phyloP scores from a whole-genome alignment of 92 coral and sea anemone species.

The Zoanthus solanderi region DNA sequence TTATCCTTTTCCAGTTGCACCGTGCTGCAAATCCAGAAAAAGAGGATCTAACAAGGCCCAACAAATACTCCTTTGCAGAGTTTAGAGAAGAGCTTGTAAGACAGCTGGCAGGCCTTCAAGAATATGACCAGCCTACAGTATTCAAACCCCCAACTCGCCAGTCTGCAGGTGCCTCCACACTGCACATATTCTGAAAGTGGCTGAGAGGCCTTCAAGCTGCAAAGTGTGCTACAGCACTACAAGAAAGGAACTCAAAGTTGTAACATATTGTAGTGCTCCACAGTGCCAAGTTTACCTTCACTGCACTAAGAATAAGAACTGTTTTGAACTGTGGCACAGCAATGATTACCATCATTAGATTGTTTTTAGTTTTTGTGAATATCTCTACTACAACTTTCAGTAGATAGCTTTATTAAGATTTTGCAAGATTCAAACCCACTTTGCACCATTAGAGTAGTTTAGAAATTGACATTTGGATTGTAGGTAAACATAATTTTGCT shows the following conservation, averaged over 20 bases:
- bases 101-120: not conserved
- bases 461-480: not conserved
- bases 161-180: not conserved
- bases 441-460: not conserved
- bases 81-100: not conserved
- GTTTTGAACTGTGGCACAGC: not conserved
- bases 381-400: not conserved
- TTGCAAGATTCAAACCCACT: not conserved
- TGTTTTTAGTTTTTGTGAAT: no score
- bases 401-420: not conserved
- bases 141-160: not conserved
- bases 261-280: not conserved
- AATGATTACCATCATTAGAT: not conserved
- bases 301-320: not conserved
- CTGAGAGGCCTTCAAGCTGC: not conserved
- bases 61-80: not conserved
- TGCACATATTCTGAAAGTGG: no score
- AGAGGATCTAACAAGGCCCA: not conserved
- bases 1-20: not conserved
- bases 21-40: not conserved
- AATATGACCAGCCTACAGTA: not conserved
- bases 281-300: constrained; percentile 1
- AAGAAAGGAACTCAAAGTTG: not conserved
- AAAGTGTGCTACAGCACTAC: not conserved
- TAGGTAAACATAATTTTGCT: not conserved